phyloP scores from a whole-genome alignment of 2,113 vertebrate species.

The Asarcornis scutulata region DNA sequence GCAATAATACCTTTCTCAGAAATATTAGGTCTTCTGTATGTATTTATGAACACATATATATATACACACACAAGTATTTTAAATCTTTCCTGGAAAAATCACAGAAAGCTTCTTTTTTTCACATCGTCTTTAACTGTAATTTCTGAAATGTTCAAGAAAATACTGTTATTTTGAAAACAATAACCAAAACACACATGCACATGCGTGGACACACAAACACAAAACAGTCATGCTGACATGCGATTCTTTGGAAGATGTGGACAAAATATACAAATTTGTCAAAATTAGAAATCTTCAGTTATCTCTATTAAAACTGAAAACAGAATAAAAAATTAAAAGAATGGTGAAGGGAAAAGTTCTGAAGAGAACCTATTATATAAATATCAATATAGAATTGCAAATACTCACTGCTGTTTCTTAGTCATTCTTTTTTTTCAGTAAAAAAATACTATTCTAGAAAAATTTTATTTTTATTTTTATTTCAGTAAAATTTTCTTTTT shows the following conservation, averaged over 20 bases:
- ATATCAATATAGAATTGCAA: neutral
- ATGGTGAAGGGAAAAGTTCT: accelerated
- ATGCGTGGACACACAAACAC: neutral
- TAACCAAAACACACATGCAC: neutral
- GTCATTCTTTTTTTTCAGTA: neutral
- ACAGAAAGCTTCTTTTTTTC: neutral
- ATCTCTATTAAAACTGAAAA: neutral
- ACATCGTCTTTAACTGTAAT: neutral
- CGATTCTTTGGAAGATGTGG: neutral
- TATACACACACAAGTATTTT: neutral
- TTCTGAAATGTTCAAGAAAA: neutral
- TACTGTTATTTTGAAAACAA: neutral
- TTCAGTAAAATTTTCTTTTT: neutral
- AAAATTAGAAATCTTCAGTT: neutral
- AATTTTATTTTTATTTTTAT: neutral
- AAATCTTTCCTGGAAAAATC: neutral
- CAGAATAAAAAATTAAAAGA: neutral
- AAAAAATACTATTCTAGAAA: neutral
- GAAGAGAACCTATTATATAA: neutral
- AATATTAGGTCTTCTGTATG: too few relatives aligned
- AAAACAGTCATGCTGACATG: neutral
- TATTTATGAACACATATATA: neutral
- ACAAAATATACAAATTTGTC: neutral
- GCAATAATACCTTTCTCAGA: neutral
- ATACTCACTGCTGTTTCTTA: neutral